These are phyloP conservation scores for Cydia fagiglandana DNA, from an alignment of 1,140 invertebrate genomes.

Conservation along the genomic window DNA sequence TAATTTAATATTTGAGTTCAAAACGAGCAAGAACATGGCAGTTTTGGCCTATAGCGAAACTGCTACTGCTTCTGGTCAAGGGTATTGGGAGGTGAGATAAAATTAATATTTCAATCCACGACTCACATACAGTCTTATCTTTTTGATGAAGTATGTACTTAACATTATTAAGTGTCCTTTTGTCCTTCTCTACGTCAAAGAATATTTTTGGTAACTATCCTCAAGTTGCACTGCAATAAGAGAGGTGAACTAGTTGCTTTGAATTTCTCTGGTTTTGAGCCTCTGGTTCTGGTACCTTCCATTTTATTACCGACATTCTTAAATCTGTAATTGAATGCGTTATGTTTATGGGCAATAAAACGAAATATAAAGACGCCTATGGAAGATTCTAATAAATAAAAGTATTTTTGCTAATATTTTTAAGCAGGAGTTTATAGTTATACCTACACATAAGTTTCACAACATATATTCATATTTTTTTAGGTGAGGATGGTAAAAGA, in stretches of 20 bases:
- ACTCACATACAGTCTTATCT: no score
- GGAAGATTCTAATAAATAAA: neutral
- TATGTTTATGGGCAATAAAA: neutral
- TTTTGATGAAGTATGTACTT: no score
- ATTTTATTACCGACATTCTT: no score
- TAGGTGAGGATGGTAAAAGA: constrained; percentile 88
- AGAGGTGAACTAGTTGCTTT: no score
- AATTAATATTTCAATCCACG: constrained; percentile 8
- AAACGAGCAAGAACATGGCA: constrained; percentile 89
- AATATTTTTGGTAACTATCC: no score
- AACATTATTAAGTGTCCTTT: no score
- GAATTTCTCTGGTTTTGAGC: no score
- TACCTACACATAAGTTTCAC: neutral
- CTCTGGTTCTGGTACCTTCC: no score
- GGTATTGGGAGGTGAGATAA: constrained; percentile 91
- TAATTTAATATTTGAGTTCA: constrained; percentile 92
- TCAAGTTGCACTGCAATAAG: no score
- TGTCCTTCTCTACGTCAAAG: no score
- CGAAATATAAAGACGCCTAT: neutral
- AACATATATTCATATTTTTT: constrained; percentile 33
- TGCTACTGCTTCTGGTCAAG: constrained; percentile 81
- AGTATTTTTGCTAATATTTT: constrained; percentile 5
- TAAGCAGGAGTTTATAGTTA: neutral
- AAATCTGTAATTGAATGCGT: no score
- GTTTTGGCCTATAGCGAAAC: constrained; percentile 92